Conservation (phyloP, 2,797 vertebrate species). For the Pantherophis vulpinus region DNA sequence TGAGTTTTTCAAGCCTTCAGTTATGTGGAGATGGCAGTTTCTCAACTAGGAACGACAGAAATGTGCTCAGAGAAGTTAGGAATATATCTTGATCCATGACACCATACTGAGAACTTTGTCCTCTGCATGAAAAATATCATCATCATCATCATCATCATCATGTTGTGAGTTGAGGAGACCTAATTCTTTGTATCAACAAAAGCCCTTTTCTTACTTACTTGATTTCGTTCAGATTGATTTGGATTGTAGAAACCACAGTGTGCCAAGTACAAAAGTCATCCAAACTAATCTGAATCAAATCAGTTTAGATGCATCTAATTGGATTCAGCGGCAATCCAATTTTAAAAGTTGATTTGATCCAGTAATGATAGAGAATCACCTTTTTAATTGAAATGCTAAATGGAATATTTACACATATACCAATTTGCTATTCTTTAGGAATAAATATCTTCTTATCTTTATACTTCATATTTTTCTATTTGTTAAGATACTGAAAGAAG, state of each 20-base stretch:
- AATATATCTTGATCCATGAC: neutral
- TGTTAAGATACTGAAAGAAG: neutral
- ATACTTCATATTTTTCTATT: neutral
- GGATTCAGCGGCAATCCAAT: neutral
- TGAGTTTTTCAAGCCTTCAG: neutral
- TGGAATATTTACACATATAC: neutral
- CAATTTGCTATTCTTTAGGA: neutral
- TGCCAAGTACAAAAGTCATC: neutral
- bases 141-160: too few relatives aligned
- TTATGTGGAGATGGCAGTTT: neutral
- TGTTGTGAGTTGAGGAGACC: neutral
- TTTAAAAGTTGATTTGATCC: neutral
- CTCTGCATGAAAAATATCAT: neutral
- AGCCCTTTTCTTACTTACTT: neutral
- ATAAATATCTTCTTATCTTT: neutral
- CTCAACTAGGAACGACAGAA: neutral
- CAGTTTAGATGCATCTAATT: neutral
- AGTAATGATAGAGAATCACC: neutral
- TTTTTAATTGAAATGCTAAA: neutral
- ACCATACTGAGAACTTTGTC: neutral
- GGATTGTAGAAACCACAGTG: neutral
- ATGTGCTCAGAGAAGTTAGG: neutral
- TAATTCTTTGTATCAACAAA: neutral
- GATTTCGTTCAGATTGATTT: neutral
- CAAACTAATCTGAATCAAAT: neutral